These are phyloP conservation scores for Dynastes tityus DNA, from an alignment of 2,888 invertebrate species.

Conservation along the genomic window DNA sequence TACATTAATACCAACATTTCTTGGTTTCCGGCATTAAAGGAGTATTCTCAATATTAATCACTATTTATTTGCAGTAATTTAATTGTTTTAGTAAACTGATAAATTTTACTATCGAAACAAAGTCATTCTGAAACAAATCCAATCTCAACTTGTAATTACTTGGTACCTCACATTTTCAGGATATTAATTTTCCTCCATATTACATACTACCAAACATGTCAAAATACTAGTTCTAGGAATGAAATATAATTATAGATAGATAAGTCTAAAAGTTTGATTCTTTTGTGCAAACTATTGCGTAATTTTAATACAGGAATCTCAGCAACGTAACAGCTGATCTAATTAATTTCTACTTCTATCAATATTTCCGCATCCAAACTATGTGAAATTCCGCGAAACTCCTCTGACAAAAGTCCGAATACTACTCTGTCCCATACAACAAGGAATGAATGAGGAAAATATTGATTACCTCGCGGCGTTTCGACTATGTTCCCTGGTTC, in stretches of 20 bases:
- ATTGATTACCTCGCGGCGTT: constrained; percentile 34
- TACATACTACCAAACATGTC: no score
- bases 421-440: constrained; percentile 5
- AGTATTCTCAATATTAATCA: no score
- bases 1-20: no score
- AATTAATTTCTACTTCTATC: background rate
- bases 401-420: background rate
- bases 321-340: background rate
- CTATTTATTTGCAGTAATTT: no score
- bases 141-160: no score
- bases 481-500: constrained; percentile 21
- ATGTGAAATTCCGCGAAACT: background rate
- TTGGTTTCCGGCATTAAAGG: no score
- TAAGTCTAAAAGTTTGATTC: background rate
- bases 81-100: no score
- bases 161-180: no score
- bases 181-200: no score
- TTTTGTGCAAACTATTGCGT: background rate
- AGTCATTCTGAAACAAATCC: no score
- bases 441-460: constrained; percentile 32
- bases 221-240: no score
- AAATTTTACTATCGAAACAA: no score
- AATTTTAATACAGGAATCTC: background rate
- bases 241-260: background rate
- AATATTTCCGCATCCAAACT: background rate